phyloP scores from a whole-genome alignment of 2,888 invertebrate species.

The Drosophila neotestacea region DNA sequence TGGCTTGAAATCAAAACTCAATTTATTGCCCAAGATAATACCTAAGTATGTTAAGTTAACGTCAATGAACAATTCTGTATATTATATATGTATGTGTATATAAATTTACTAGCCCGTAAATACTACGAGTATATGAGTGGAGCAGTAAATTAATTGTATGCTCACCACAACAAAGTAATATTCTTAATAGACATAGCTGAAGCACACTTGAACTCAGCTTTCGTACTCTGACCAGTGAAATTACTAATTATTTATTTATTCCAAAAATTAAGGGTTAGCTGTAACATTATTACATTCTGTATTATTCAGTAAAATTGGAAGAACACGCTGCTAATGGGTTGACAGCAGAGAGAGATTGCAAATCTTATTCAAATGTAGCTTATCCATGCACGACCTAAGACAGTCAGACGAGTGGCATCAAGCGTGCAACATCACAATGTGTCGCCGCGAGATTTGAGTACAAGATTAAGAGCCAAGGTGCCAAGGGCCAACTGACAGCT shows the following conservation, averaged over 20 bases:
- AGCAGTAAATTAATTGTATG: constrained; percentile 13
- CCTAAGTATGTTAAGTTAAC: constrained; percentile 1
- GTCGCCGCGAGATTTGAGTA: constrained; percentile 39
- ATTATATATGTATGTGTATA: not conserved
- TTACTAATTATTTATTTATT: constrained; percentile 11
- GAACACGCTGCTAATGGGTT: not conserved
- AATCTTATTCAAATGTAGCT: constrained; percentile 45
- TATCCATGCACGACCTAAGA: constrained; percentile 10
- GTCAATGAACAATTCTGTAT: constrained; percentile 4
- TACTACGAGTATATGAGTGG: not conserved
- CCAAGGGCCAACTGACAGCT: constrained; percentile 2
- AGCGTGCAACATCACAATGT: constrained; percentile 56
- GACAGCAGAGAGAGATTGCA: not conserved
- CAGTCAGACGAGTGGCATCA: constrained; percentile 56
- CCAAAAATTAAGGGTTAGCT: not conserved
- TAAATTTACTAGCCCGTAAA: constrained; percentile 20
- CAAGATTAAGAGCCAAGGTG: constrained; percentile 5
- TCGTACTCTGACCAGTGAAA: not conserved
- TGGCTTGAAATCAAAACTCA: constrained; percentile 5
- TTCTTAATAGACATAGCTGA: not conserved
- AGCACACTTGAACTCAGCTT: not conserved
- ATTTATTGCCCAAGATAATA: constrained; percentile 37
- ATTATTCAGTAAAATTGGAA: not conserved
- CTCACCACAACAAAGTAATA: not conserved
- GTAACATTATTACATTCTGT: not conserved